Evolutionary conservation across 2,113 vertebrate species (phyloP).

Genomic region (Raja brachyura): DNA sequence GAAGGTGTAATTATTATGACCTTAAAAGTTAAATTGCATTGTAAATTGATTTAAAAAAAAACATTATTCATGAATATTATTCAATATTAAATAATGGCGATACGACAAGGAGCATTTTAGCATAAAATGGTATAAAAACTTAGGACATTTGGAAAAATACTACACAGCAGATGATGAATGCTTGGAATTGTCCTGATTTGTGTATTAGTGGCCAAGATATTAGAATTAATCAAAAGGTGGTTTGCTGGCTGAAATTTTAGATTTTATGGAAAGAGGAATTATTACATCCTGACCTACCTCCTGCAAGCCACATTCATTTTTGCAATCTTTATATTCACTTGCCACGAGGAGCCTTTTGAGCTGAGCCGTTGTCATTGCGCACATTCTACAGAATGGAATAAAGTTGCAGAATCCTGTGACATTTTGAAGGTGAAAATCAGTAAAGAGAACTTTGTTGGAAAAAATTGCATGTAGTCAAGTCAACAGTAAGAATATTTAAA

Average conservation of each 20-base stretch:
- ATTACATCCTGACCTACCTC: not conserved
- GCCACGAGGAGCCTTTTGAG: not conserved
- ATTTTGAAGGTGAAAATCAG: not conserved
- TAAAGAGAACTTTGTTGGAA: not conserved
- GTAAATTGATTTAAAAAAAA: not conserved
- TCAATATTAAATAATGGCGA: not conserved
- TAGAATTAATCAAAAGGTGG: not conserved
- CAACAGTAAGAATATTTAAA: too few species aligned
- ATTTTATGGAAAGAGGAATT: not conserved
- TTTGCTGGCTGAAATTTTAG: not conserved
- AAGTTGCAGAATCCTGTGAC: not conserved
- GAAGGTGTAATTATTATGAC: not conserved
- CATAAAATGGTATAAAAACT: not conserved
- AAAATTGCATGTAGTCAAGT: too few species aligned
- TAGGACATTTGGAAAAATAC: not conserved
- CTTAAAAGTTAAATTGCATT: not conserved
- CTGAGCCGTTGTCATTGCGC: not conserved
- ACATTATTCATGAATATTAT: not conserved
- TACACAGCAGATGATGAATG: not conserved
- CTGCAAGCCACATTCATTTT: not conserved
- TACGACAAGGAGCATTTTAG: not conserved
- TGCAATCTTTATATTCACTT: not conserved
- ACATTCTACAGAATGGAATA: not conserved
- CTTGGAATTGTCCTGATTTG: not conserved
- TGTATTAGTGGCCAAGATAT: not conserved